Evolutionary conservation across 2,888 invertebrate species (phyloP).

Genomic region (Drosophila paramelanica): DNA sequence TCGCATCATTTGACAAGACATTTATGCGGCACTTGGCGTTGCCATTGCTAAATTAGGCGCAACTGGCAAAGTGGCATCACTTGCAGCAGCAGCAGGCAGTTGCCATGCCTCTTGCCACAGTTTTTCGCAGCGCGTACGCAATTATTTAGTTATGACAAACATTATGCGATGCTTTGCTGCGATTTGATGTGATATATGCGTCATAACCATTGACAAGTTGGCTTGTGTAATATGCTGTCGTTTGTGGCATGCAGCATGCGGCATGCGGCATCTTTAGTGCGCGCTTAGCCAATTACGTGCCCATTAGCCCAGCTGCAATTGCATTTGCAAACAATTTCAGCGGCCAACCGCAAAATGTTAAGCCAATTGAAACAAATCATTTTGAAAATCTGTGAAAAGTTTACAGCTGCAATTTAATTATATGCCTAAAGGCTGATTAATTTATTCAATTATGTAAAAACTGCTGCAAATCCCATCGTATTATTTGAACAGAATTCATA

Average conservation of each 20-base stretch:
- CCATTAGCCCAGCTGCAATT: conserved; percentile 30
- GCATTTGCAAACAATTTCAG: conserved; percentile 21
- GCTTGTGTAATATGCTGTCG: conserved; percentile 20
- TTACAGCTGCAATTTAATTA: conserved; percentile 32
- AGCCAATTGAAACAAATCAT: conserved; percentile 32
- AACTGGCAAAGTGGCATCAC: conserved; percentile 62
- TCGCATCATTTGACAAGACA: conserved; percentile 80
- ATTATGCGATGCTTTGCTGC: conserved; percentile 50
- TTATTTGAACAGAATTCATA: conserved; percentile 13
- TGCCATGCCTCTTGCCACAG: conserved; percentile 7
- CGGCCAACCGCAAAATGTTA: conserved; percentile 39
- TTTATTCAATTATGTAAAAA: conserved; percentile 42
- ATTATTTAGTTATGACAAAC: conserved; percentile 78
- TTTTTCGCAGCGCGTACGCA: conserved; percentile 47
- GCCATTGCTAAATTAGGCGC: conserved; percentile 76
- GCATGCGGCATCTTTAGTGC: conserved; percentile 19
- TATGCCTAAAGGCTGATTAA: conserved; percentile 18
- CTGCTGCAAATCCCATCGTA: conserved; percentile 14
- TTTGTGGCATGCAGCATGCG: conserved; percentile 40
- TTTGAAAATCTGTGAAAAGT: conserved; percentile 27
- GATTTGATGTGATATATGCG: conserved; percentile 60
- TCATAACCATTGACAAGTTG: conserved; percentile 51
- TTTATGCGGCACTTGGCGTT: conserved; percentile 80
- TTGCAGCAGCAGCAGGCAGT: conserved; percentile 18
- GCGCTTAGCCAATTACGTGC: conserved; percentile 43